A percentile compares a stretch with the other conserved stretches of the same genome.
These are phyloP conservation scores for Thecocarcelia acutangulata DNA, from an alignment of 2,888 invertebrate species.

Conservation along the genomic window DNA sequence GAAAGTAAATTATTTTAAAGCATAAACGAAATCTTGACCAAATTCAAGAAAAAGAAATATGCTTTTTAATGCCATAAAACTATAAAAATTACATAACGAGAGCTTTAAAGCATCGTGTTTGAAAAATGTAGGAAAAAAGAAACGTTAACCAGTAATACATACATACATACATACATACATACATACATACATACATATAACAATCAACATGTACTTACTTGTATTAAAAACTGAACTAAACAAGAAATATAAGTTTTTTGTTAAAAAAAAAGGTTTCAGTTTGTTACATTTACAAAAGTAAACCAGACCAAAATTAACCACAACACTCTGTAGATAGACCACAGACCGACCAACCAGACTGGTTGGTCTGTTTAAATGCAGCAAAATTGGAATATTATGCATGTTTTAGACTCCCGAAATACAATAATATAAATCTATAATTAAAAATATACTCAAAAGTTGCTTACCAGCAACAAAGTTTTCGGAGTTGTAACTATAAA, in stretches of 20 bases:
- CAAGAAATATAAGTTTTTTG: constrained; percentile 58
- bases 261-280: not conserved
- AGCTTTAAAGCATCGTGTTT: constrained; percentile 54
- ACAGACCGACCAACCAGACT: constrained; percentile 12
- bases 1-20: constrained; percentile 31
- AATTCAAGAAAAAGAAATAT: constrained; percentile 27
- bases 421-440: constrained; percentile 20
- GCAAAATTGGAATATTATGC: constrained; percentile 34
- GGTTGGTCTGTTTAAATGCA: not conserved
- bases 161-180: too few species aligned
- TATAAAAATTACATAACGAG: constrained; percentile 56
- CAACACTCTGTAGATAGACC: constrained; percentile 2
- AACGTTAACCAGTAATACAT: constrained; percentile 19
- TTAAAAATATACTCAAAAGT: constrained; percentile 10
- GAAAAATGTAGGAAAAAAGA: constrained; percentile 10
- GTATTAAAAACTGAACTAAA: constrained; percentile 48
- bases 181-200: too few species aligned
- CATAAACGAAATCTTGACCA: constrained; percentile 11
- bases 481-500: not conserved
- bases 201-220: constrained; percentile 41
- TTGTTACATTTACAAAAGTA: constrained; percentile 12
- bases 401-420: not conserved
- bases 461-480: constrained; percentile 13
- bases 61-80: constrained; percentile 43
- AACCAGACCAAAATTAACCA: constrained; percentile 16